Evolutionary conservation across 2,113 vertebrate genomes (phyloP).

Genomic region (Glaucidium brasilianum): DNA sequence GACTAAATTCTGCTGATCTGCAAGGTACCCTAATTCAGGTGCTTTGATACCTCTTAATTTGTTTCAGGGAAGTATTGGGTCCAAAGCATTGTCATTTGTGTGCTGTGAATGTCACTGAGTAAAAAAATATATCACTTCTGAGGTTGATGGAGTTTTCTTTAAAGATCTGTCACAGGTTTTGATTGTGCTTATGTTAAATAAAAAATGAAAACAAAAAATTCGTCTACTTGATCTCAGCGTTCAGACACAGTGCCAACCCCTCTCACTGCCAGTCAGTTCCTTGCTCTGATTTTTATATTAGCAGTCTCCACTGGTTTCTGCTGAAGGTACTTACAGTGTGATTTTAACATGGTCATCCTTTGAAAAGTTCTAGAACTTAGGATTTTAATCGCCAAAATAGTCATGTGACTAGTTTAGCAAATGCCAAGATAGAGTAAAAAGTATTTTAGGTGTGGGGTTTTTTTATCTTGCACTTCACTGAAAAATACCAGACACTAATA

Average conservation of each 20-base stretch:
- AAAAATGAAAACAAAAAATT: neutral
- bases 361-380: neutral
- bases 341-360: neutral
- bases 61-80: neutral
- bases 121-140: neutral
- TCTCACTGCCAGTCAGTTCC: neutral
- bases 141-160: neutral
- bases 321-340: neutral
- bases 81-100: neutral
- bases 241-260: neutral
- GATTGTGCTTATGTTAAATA: neutral
- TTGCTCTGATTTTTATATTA: neutral
- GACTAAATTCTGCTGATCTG: neutral
- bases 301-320: neutral
- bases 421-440: neutral
- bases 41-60: neutral
- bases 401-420: neutral
- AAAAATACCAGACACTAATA: conserved; percentile 10
- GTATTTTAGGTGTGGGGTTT: neutral
- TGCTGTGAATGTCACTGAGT: neutral
- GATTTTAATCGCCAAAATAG: neutral
- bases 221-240: neutral
- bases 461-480: neutral
- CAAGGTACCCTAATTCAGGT: neutral
- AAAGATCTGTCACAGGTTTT: neutral